Evolutionary conservation across 2,113 vertebrate species (phyloP).

Genomic region (Nannospalax galili): DNA sequence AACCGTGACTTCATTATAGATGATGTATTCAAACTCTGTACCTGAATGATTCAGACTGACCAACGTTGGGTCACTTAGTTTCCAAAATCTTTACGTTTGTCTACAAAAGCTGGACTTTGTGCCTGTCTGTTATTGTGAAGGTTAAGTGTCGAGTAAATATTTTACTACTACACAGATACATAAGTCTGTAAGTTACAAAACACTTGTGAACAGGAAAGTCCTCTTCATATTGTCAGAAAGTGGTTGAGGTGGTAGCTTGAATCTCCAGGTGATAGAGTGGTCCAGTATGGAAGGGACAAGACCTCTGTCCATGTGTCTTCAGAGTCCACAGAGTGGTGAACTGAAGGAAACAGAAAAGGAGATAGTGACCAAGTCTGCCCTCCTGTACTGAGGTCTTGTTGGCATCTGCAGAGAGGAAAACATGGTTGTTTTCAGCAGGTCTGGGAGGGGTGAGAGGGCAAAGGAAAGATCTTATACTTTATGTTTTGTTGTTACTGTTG

Average conservation of each 20-base stretch:
- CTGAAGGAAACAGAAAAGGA: no score
- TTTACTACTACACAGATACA: background rate
- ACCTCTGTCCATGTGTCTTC: no score
- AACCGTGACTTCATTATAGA: background rate
- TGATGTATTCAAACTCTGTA: background rate
- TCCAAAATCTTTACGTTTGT: background rate
- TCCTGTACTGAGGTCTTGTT: no score
- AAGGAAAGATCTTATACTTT: no score
- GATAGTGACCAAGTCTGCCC: no score
- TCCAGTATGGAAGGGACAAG: no score
- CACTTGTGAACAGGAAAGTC: accelerated
- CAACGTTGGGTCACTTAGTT: background rate
- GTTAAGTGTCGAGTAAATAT: background rate
- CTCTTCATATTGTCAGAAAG: background rate
- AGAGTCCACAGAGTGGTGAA: no score
- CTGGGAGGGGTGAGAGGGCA: no score
- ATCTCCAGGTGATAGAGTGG: background rate
- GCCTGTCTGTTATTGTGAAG: background rate
- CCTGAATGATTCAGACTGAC: background rate
- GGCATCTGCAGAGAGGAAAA: no score
- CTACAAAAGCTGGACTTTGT: background rate
- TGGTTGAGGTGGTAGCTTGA: no score
- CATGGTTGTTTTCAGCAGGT: no score
- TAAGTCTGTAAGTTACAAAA: background rate
- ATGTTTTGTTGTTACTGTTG: no score